These are phyloP conservation scores for Nymphalis polychloros DNA, from an alignment of 2,888 invertebrate genomes.

Conservation along the genomic window DNA sequence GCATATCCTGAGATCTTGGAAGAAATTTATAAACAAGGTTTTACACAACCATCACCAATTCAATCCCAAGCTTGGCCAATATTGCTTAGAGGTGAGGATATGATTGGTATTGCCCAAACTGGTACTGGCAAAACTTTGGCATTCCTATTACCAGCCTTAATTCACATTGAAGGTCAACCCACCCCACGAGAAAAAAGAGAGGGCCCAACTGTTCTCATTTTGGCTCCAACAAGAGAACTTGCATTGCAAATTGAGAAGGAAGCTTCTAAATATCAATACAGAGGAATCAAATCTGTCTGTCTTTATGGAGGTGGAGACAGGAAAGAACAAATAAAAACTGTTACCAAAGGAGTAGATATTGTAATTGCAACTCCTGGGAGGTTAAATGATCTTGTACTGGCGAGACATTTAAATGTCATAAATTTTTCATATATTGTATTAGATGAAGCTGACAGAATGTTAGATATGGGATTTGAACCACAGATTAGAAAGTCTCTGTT, in stretches of 20 bases:
- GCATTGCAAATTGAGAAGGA: constrained; percentile 96
- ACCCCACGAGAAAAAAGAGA: constrained; percentile 86
- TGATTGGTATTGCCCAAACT: constrained; percentile 98
- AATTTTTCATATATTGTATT: constrained; percentile 93
- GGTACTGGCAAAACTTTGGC: constrained; percentile 98
- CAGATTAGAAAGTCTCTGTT: constrained; percentile 92
- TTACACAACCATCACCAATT: constrained; percentile 93
- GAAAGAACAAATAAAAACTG: constrained; percentile 87
- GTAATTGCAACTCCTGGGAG: constrained; percentile 97
- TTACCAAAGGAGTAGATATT: constrained; percentile 93
- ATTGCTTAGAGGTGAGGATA: constrained; percentile 92
- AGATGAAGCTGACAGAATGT: constrained; percentile 95
- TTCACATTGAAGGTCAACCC: constrained; percentile 94
- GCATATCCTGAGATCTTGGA: constrained; percentile 91
- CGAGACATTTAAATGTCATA: constrained; percentile 86
- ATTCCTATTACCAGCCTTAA: constrained; percentile 94
- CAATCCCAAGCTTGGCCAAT: constrained; percentile 98
- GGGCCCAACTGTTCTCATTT: constrained; percentile 92
- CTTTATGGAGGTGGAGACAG: constrained; percentile 95
- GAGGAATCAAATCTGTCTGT: constrained; percentile 93
- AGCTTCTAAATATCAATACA: constrained; percentile 93
- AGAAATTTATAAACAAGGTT: constrained; percentile 91
- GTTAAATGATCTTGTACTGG: constrained; percentile 92
- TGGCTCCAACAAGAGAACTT: constrained; percentile 96
- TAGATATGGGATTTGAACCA: constrained; percentile 93